Conservation (phyloP, 2,113 vertebrate species). For the Oxyruncus cristatus region DNA sequence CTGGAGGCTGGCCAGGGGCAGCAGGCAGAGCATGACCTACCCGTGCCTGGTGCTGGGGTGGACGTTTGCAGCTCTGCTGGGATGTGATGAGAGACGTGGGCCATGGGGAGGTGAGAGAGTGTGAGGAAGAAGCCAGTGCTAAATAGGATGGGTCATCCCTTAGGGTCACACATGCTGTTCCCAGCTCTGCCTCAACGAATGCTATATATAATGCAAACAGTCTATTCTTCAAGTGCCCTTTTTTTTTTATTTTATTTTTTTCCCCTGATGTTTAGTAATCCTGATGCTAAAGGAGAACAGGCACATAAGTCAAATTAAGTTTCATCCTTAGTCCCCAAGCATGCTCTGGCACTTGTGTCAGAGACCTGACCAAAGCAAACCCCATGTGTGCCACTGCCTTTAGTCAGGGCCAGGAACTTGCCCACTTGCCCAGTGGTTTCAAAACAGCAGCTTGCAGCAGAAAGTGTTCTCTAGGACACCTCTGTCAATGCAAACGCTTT, state of each 20-base stretch:
- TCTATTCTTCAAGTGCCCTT: background rate
- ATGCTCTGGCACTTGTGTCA: background rate
- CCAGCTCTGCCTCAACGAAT: background rate
- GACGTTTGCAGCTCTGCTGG: background rate
- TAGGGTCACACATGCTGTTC: background rate
- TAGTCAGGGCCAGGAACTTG: background rate
- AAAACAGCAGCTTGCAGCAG: background rate
- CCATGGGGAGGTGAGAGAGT: background rate
- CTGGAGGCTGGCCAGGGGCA: background rate
- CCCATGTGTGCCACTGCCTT: background rate
- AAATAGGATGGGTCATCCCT: rapidly evolving
- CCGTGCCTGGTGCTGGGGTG: rapidly evolving
- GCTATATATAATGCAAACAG: background rate
- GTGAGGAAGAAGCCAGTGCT: background rate
- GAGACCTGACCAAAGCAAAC: background rate
- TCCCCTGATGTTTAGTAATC: background rate
- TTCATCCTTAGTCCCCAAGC: background rate
- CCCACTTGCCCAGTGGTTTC: background rate
- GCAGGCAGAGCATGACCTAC: rapidly evolving
- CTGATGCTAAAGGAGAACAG: background rate
- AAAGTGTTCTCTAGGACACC: background rate
- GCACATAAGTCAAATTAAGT: background rate
- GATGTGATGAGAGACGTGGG: background rate
- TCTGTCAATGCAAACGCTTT: background rate
- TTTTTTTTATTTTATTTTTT: background rate